Percentiles rank a stretch among this genome's conserved stretches.
Conservation (phyloP, 2,113 vertebrate genomes). For the human (Homo sapiens) region GRCh38 chrX:42014001-42014500, state of each 20-base stretch:
- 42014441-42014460: not conserved
- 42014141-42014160: not conserved
- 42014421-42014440: slow-evolving; percentile 15
- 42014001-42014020: not conserved
- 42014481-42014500: not conserved
- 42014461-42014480: not conserved
- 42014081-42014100: not conserved
- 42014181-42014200: not conserved
- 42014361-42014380: not conserved
- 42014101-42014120: not conserved
- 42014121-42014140: slow-evolving; percentile 6
- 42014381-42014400: slow-evolving; percentile 43
- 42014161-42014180: not conserved
- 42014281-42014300: slow-evolving; percentile 36
- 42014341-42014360: not conserved
- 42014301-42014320: not conserved
- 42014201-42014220: not conserved
- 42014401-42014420: slow-evolving; percentile 4
- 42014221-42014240: slow-evolving; percentile 7
- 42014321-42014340: not conserved
- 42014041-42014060: slow-evolving; percentile 6
- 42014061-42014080: not conserved
- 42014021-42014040: slow-evolving; percentile 15
- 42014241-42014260: not conserved
- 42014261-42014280: slow-evolving; percentile 18